These are phyloP conservation scores for Dolomedes plantarius DNA, from an alignment of 2,888 invertebrate genomes.

Conservation along the genomic window DNA sequence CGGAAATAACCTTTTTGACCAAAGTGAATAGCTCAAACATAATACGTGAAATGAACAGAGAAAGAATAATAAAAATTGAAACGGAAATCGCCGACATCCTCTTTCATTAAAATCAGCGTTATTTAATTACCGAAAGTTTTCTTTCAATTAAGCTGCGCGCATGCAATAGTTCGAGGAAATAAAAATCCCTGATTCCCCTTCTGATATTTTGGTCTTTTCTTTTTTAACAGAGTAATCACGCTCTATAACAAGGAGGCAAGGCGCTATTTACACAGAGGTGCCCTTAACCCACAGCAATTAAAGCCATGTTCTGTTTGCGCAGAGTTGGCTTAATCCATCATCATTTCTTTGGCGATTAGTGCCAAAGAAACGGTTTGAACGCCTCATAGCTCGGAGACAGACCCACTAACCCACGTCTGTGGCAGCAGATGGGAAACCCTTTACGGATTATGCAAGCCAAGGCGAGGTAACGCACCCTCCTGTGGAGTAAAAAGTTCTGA, in stretches of 20 bases:
- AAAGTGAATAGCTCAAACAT: no score
- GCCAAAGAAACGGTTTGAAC: constrained; percentile 12
- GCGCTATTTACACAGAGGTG: constrained; percentile 29
- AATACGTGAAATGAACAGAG: no score
- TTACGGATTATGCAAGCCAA: not conserved
- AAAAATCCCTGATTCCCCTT: not conserved
- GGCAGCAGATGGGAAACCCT: not conserved
- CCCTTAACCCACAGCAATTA: constrained; percentile 45
- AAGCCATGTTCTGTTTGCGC: constrained; percentile 54
- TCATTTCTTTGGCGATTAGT: constrained; percentile 58
- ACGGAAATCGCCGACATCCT: no score
- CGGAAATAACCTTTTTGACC: no score
- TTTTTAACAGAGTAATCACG: constrained; percentile 17
- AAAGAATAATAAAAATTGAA: no score
- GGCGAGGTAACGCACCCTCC: not conserved
- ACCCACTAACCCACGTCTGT: constrained; percentile 41
- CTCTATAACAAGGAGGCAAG: constrained; percentile 15
- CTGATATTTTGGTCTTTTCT: not conserved
- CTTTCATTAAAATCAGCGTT: no score
- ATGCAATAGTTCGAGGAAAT: not conserved
- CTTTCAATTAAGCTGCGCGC: not conserved
- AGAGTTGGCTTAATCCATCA: constrained; percentile 57
- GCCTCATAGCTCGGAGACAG: constrained; percentile 27
- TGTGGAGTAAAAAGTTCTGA: no score
- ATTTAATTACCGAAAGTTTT: not conserved